Conservation (phyloP, 2,888 invertebrate species). For the Lasioglossum marginatum region DNA sequence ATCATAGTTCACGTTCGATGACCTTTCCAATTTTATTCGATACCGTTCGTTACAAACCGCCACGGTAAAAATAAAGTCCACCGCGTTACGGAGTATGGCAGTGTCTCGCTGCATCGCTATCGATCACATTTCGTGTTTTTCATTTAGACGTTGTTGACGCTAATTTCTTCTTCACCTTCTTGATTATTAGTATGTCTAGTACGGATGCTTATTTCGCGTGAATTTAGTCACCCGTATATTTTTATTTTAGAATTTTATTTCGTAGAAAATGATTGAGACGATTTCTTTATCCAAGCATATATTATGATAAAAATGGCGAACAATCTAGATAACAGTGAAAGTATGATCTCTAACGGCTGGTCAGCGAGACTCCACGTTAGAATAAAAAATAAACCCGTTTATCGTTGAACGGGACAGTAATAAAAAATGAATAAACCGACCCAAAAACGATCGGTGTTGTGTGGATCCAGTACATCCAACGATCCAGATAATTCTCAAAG, state of each 20-base stretch:
- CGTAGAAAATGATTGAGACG: too few species aligned
- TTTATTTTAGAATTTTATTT: too few species aligned
- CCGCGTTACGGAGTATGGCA: not conserved
- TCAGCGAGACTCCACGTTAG: not conserved
- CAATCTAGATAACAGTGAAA: not conserved
- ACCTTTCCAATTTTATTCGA: not conserved
- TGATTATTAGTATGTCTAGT: too few species aligned
- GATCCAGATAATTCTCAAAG: slow-evolving; percentile 73
- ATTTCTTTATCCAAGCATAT: too few species aligned
- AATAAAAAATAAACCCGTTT: not conserved
- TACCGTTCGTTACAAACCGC: not conserved
- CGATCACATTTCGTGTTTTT: not conserved
- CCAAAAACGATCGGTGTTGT: not conserved
- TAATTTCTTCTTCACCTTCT: not conserved
- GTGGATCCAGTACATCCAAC: slow-evolving; percentile 33
- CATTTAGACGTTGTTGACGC: not conserved
- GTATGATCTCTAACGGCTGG: not conserved
- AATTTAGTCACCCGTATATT: too few species aligned
- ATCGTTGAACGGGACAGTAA: not conserved
- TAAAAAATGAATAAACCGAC: not conserved
- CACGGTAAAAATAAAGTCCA: not conserved
- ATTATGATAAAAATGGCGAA: too few species aligned
- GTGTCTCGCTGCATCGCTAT: not conserved
- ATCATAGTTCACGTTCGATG: slow-evolving; percentile 10
- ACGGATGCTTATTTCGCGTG: too few species aligned